phyloP scores from a whole-genome alignment of 2,888 invertebrate species.

The Ophioninae sp. region DNA sequence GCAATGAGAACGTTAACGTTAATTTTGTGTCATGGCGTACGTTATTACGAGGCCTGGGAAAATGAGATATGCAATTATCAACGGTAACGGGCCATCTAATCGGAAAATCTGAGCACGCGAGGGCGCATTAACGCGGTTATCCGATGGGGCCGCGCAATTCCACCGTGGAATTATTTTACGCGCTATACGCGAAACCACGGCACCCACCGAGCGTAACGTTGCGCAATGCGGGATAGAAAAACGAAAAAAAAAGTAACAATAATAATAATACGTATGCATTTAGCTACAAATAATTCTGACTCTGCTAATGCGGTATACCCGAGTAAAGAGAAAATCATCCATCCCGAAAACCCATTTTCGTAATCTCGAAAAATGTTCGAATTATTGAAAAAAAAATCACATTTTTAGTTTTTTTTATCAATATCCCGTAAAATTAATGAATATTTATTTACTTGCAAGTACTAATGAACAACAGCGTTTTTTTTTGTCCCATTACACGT shows the following conservation, averaged over 20 bases:
- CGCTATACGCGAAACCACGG: conserved; percentile 20
- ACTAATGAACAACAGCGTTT: no score
- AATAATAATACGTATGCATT: background rate
- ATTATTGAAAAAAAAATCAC: no score
- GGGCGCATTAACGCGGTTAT: conserved; percentile 24
- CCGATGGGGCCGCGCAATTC: conserved; percentile 3
- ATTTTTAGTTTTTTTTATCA: no score
- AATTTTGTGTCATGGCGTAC: conserved; percentile 3
- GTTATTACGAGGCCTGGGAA: conserved; percentile 26
- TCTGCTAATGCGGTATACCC: background rate
- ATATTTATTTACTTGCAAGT: no score
- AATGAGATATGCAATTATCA: conserved; percentile 37
- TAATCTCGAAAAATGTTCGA: background rate
- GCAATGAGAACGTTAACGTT: background rate
- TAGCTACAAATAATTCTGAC: background rate
- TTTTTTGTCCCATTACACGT: background rate
- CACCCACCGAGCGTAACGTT: conserved; percentile 30
- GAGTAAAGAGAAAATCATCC: background rate
- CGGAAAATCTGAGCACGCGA: conserved; percentile 38
- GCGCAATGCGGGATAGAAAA: conserved; percentile 27
- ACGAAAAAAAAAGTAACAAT: conserved; percentile 15
- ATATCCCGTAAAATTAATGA: no score
- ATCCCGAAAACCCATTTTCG: background rate
- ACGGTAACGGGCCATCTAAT: conserved; percentile 39
- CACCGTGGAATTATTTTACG: conserved; percentile 28